Evolutionary conservation across 2,888 invertebrate genomes (phyloP).

Genomic region (Tineola bisselliella): DNA sequence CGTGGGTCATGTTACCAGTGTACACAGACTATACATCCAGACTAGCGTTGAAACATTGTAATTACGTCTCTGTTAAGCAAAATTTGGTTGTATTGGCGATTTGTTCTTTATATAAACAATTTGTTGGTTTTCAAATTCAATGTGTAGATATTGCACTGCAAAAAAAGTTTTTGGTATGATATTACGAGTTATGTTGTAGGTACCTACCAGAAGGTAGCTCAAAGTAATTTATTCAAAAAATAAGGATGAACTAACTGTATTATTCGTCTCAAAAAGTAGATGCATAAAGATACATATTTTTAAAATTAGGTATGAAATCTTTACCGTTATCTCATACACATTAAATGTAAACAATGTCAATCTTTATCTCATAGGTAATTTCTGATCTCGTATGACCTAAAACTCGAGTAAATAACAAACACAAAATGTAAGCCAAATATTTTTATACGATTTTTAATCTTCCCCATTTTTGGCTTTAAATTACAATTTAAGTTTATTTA

Average conservation of each 20-base stretch:
- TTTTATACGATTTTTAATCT: neutral
- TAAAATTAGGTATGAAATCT: too few species aligned
- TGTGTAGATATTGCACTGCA: too few species aligned
- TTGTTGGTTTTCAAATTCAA: too few species aligned
- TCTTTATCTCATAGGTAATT: neutral
- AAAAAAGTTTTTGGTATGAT: too few species aligned
- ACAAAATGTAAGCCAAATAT: neutral
- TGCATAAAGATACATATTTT: too few species aligned
- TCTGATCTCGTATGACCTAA: neutral
- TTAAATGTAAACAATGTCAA: neutral
- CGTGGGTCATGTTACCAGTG: neutral
- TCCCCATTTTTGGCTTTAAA: neutral
- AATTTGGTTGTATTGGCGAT: neutral
- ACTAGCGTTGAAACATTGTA: neutral
- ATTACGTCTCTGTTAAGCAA: neutral
- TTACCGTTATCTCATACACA: neutral
- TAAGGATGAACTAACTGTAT: too few species aligned
- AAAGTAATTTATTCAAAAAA: too few species aligned
- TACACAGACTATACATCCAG: neutral
- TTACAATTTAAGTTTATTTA: constrained; percentile 5
- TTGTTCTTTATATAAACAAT: neutral
- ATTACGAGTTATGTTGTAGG: too few species aligned
- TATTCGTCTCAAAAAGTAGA: too few species aligned
- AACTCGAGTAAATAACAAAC: too few species aligned
- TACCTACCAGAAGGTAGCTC: too few species aligned